A percentile compares a stretch with the other conserved stretches of the same genome.
These are phyloP conservation scores for Spheniscus humboldti DNA, from an alignment of 2,797 vertebrate genomes.

Conservation along the genomic window DNA sequence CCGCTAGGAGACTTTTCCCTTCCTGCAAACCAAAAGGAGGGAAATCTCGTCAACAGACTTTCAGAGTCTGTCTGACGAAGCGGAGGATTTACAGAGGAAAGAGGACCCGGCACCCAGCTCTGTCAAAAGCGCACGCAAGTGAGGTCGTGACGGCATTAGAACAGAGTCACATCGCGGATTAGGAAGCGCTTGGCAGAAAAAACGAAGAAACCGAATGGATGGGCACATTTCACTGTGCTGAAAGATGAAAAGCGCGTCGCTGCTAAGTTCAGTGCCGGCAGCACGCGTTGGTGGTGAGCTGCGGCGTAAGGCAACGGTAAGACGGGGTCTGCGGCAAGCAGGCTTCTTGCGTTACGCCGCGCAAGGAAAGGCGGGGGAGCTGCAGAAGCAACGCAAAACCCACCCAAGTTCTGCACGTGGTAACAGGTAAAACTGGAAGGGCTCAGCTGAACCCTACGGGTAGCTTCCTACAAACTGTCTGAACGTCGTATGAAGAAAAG, in stretches of 20 bases:
- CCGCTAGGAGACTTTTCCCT: not conserved
- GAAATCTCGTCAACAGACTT: not conserved
- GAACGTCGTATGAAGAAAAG: too few relatives aligned
- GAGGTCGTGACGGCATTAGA: not conserved
- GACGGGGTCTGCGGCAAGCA: not conserved
- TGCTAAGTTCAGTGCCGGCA: not conserved
- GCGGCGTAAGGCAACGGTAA: fast-evolving
- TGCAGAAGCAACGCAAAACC: not conserved
- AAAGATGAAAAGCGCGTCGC: not conserved
- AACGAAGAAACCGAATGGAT: fast-evolving
- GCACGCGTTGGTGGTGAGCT: fast-evolving
- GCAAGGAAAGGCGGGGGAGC: not conserved
- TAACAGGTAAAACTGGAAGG: not conserved
- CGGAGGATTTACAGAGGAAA: not conserved
- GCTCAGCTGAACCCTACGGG: not conserved
- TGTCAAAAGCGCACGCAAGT: fast-evolving
- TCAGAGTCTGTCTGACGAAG: not conserved
- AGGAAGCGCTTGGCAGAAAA: not conserved
- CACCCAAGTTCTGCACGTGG: not conserved
- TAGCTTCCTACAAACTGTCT: not conserved
- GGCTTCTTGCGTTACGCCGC: not conserved
- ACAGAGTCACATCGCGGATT: fast-evolving
- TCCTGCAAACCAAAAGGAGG: not conserved
- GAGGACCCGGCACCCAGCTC: not conserved
- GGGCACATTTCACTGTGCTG: too few relatives aligned